Conservation (phyloP, 2,888 invertebrate genomes). For the Alentia gelatinosa region DNA sequence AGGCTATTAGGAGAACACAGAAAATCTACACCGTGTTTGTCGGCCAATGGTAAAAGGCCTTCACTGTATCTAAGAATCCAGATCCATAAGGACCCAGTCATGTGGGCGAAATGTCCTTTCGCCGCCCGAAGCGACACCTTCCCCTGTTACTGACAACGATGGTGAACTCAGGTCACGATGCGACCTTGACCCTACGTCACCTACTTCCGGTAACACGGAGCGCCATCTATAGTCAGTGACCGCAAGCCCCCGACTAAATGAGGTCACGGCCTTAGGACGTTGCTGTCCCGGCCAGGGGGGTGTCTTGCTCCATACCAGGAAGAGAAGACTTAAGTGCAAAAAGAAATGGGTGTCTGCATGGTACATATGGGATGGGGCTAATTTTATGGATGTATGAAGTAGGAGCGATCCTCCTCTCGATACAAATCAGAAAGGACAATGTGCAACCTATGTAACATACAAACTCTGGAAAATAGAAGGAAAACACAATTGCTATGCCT, state of each 20-base stretch:
- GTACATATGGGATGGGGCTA: background rate
- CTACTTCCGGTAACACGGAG: background rate
- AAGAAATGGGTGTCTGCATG: background rate
- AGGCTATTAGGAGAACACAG: too few species aligned
- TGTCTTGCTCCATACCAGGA: too few species aligned
- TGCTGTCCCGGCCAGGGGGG: background rate
- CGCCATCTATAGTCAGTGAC: background rate
- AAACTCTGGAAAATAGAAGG: too few species aligned
- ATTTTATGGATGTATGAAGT: background rate
- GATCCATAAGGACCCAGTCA: too few species aligned
- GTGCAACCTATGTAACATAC: background rate
- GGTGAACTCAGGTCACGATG: background rate
- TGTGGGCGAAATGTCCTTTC: too few species aligned
- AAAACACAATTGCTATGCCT: too few species aligned
- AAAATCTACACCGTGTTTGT: too few species aligned
- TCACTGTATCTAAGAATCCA: too few species aligned
- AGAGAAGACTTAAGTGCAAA: too few species aligned
- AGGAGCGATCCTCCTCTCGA: background rate
- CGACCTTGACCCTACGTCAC: slow-evolving; percentile 1
- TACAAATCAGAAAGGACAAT: background rate
- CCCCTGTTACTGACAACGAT: background rate
- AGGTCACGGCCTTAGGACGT: background rate
- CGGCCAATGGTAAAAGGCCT: too few species aligned
- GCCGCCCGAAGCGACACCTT: background rate
- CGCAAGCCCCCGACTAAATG: background rate